These are phyloP conservation scores for Plebejus argus DNA, from an alignment of 2,888 invertebrate genomes.

Conservation along the genomic window DNA sequence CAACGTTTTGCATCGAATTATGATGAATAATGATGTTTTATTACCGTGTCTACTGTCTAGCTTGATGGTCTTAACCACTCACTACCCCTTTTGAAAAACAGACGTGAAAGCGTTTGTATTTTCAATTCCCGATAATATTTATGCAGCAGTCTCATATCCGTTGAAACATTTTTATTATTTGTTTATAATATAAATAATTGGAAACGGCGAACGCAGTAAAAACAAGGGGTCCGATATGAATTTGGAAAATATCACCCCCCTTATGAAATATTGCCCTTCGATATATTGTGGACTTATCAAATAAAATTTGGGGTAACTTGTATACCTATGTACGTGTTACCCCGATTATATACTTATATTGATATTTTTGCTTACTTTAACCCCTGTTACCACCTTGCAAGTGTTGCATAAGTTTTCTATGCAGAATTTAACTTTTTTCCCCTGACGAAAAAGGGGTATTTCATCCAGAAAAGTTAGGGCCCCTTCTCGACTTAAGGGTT, in stretches of 20 bases:
- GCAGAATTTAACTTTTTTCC: too few species aligned
- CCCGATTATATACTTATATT: neutral
- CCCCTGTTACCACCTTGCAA: too few species aligned
- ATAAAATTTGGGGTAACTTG: slow-evolving; percentile 11
- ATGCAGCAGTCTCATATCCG: neutral
- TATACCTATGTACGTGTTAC: neutral
- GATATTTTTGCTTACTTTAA: too few species aligned
- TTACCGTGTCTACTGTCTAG: too few species aligned
- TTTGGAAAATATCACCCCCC: slow-evolving; percentile 45
- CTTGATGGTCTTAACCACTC: neutral
- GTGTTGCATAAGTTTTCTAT: too few species aligned
- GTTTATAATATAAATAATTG: slow-evolving; percentile 19
- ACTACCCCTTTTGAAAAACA: neutral
- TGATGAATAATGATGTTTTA: too few species aligned
- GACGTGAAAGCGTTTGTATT: neutral
- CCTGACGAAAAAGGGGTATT: too few species aligned
- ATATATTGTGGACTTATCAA: slow-evolving; percentile 38
- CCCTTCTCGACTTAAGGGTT: too few species aligned
- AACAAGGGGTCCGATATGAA: slow-evolving; percentile 39
- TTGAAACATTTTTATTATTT: slow-evolving; percentile 6
- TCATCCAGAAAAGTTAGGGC: too few species aligned
- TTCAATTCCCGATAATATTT: neutral
- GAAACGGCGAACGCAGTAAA: neutral
- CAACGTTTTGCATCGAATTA: too few species aligned
- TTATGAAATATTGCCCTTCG: slow-evolving; percentile 48